Conservation (phyloP, 2,797 vertebrate species). For the Odontamblyopus rebecca region DNA sequence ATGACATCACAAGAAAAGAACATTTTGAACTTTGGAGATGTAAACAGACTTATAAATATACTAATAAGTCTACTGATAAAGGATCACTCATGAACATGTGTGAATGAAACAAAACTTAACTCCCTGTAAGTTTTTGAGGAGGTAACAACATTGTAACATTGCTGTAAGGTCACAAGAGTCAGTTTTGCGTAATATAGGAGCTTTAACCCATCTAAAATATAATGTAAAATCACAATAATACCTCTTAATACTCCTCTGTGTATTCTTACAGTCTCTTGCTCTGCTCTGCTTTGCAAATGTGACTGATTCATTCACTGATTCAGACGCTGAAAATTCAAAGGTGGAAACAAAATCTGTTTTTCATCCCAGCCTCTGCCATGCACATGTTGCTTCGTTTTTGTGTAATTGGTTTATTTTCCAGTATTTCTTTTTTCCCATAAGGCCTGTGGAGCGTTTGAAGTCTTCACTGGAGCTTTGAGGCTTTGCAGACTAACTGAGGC, state of each 20-base stretch:
- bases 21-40: too few species aligned
- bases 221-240: neutral
- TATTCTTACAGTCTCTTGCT: constrained; percentile 10
- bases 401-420: constrained; percentile 33
- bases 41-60: too few species aligned
- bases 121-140: too few species aligned
- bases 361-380: constrained; percentile 50
- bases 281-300: constrained; percentile 24
- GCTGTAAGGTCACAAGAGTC: too few species aligned
- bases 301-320: constrained; percentile 63
- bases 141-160: too few species aligned
- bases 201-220: neutral
- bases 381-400: constrained; percentile 48
- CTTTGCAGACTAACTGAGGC: constrained; percentile 63
- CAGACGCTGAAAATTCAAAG: constrained; percentile 60
- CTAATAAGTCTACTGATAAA: too few species aligned
- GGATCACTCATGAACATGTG: too few species aligned
- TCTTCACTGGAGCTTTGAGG: constrained; percentile 52
- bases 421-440: constrained; percentile 46
- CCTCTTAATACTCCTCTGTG: neutral
- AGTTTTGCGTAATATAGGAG: too few species aligned
- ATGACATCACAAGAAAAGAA: too few species aligned
- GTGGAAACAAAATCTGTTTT: constrained; percentile 62
- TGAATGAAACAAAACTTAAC: too few species aligned
- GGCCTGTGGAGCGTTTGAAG: constrained; percentile 54